phyloP scores from a whole-genome alignment of 53 echinoderm and acorn worm genomes.

The Zoroaster sp. region DNA sequence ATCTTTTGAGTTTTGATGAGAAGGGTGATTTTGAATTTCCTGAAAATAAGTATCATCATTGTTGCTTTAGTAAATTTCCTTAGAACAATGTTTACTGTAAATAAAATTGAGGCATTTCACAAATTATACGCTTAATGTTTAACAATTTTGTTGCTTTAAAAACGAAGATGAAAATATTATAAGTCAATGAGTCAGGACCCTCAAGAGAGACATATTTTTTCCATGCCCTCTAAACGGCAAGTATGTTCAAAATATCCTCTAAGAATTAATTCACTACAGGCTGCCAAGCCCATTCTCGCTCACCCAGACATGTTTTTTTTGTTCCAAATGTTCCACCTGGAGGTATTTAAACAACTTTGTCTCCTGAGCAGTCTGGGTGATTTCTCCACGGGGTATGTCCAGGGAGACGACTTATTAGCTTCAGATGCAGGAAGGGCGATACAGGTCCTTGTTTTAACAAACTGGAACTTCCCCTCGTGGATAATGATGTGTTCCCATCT shows the following conservation, averaged over 20 bases:
- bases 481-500: neutral
- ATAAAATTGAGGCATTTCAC: too few relatives aligned
- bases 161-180: neutral
- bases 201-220: neutral
- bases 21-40: too few relatives aligned
- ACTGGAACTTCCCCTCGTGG: slow-evolving; percentile 28
- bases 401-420: neutral
- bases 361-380: neutral
- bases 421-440: slow-evolving; percentile 6
- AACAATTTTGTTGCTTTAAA: neutral
- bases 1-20: too few relatives aligned
- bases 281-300: neutral
- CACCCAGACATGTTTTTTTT: neutral
- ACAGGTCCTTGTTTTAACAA: slow-evolving; percentile 9
- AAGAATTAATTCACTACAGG: neutral
- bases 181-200: neutral
- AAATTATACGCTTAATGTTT: neutral
- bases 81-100: too few relatives aligned
- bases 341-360: neutral
- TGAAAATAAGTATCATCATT: too few relatives aligned
- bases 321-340: neutral
- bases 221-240: neutral
- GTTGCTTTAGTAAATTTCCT: too few relatives aligned
- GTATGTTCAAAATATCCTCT: neutral
- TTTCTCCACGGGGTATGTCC: neutral